Percentiles rank a stretch among this genome's conserved stretches.
phyloP scores from a whole-genome alignment of 2,888 invertebrate genomes.

The Sminthurinus aureus region DNA sequence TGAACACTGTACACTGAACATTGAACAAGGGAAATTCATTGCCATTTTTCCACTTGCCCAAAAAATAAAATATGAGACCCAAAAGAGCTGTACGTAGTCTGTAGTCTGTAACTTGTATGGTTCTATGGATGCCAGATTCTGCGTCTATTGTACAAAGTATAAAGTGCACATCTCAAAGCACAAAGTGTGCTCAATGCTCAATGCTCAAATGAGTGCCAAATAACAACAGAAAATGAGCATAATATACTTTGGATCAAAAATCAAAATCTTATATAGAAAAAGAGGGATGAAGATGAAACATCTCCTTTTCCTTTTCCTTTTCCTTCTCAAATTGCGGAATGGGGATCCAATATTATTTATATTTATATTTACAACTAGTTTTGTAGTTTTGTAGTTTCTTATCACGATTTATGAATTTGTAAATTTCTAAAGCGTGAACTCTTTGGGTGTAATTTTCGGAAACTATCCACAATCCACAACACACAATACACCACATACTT shows the following conservation, averaged over 20 bases:
- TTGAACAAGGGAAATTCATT: constrained; percentile 6
- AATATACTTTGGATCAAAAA: too few species aligned
- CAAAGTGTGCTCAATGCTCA: too few species aligned
- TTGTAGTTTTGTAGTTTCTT: constrained; percentile 24
- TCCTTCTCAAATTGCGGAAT: neutral
- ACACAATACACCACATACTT: too few species aligned
- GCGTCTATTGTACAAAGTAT: neutral
- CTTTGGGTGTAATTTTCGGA: constrained; percentile 45
- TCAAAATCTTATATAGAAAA: too few species aligned
- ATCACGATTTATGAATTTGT: constrained; percentile 49
- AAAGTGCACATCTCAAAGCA: too few species aligned
- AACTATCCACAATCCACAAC: neutral
- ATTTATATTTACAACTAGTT: neutral
- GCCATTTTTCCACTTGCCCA: constrained; percentile 18
- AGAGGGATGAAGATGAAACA: neutral
- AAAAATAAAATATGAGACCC: too few species aligned
- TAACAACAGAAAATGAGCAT: too few species aligned
- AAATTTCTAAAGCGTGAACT: constrained; percentile 48
- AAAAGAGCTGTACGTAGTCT: too few species aligned
- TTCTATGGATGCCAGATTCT: neutral
- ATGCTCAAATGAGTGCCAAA: too few species aligned
- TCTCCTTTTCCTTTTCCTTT: neutral
- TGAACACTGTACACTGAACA: too few species aligned
- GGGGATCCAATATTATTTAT: neutral
- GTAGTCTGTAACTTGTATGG: neutral